A percentile compares a stretch with the other conserved stretches of the same genome.
phyloP scores from a whole-genome alignment of 2,888 invertebrate genomes.

The Sussaba pulchella region DNA sequence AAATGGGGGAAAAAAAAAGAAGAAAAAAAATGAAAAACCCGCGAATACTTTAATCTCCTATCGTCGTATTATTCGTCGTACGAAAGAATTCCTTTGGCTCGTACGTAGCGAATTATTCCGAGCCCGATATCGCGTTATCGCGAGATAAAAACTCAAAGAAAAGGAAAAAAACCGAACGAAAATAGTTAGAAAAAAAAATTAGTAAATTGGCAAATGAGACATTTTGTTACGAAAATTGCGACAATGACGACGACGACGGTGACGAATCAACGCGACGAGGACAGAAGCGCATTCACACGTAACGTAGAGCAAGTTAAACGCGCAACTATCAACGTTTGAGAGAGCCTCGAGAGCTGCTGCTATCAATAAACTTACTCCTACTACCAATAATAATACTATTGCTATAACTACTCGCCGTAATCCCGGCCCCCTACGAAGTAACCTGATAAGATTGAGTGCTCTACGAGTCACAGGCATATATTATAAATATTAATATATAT shows the following conservation, averaged over 20 bases:
- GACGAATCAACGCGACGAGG: background rate
- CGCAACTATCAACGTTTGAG: conserved; percentile 56
- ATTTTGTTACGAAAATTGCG: conserved; percentile 44
- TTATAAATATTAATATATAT: conserved; percentile 75
- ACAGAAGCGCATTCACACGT: conserved; percentile 36
- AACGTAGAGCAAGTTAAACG: conserved; percentile 50
- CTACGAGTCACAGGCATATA: conserved; percentile 74
- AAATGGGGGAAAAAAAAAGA: no score
- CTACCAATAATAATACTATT: conserved; percentile 45
- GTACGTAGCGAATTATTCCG: conserved; percentile 33
- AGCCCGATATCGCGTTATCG: conserved; percentile 30
- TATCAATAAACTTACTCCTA: background rate
- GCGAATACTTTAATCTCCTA: no score
- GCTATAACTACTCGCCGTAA: conserved; percentile 56
- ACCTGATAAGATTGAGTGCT: conserved; percentile 64
- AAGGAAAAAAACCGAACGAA: background rate
- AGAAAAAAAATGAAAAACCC: conserved; percentile 8
- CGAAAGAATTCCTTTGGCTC: conserved; percentile 12
- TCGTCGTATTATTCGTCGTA: conserved; percentile 11
- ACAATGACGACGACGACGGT: conserved; percentile 36
- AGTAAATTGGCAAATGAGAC: conserved; percentile 19
- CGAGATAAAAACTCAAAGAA: conserved; percentile 28
- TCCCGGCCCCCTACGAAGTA: conserved; percentile 55
- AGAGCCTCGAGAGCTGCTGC: conserved; percentile 51
- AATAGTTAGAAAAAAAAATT: conserved; percentile 20